Evolutionary conservation across 1,140 invertebrate species (phyloP), one percentile per base, ranked within the genome.

Genomic region (Magallana angulata): DNA sequence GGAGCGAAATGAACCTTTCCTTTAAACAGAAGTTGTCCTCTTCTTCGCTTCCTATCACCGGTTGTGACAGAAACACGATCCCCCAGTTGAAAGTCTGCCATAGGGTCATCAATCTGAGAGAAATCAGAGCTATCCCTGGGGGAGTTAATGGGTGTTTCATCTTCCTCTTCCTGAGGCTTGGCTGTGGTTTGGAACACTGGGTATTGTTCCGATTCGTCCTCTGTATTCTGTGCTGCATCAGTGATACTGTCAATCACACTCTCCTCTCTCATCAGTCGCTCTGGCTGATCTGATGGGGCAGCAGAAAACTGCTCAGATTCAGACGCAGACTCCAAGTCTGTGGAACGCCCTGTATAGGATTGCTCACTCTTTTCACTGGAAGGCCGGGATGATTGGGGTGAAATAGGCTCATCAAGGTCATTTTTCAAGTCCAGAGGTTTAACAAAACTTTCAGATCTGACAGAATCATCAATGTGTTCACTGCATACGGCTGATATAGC

Each of bases 1-100:
- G 96, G 92, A 9, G 98, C 97, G 94, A 99, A 99, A 85, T 98
- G 97, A n/a, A 98, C 97, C 56, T 95, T 94, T n/a, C 98, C 98
- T 89, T 98, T 96, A 94, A 97, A 99, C 85, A 97, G 96, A 16
- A 99, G 95, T 56, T 97, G 96, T 86, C 98, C 98, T 58, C 97
- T 96, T 95, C 98, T 98, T 57, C 97, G 97, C 57, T 82, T 68
- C 12, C 89, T 88, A 87, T 60, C 87, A 24, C 90, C 86, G 85
- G 97, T 97, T 85, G 96, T 96, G 9, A 99, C 97, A 88, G 98
- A 97, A 14, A 99, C 98, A 81, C 97, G 96, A 92, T 99, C 98
- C 48, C 98, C 98, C 88, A 98, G 93, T 92, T 96, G 96, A 85
- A 92, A 93, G 24, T 93, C 91, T 12, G 87, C 91, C 9, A 93